These are phyloP conservation scores for Merodon equestris DNA, from an alignment of 2,888 invertebrate species.

Conservation along the genomic window DNA sequence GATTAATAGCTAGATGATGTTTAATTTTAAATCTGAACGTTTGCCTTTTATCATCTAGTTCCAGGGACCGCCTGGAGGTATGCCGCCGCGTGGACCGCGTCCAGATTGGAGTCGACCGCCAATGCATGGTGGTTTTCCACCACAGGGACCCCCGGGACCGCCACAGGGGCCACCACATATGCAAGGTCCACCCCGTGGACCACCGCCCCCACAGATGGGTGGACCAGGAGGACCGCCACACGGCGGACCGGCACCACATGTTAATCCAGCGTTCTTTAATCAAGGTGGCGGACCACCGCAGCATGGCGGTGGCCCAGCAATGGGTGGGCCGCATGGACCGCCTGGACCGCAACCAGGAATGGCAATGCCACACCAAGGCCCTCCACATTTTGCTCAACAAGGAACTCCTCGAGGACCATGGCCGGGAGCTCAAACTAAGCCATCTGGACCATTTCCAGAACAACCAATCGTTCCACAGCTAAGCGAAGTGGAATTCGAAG, in stretches of 20 bases:
- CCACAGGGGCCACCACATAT: constrained; percentile 86
- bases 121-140: constrained; percentile 84
- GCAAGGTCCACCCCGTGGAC: constrained; percentile 83
- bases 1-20: no score
- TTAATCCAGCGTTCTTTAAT: constrained; percentile 97
- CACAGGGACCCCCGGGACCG: constrained; percentile 80
- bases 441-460: constrained; percentile 77
- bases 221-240: constrained; percentile 80
- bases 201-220: constrained; percentile 80
- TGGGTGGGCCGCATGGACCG: constrained; percentile 81
- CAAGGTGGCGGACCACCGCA: constrained; percentile 80
- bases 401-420: constrained; percentile 86
- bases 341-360: constrained; percentile 79
- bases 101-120: constrained; percentile 89
- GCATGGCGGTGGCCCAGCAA: constrained; percentile 80
- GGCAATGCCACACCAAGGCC: constrained; percentile 81
- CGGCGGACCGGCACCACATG: constrained; percentile 93
- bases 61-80: constrained; percentile 79
- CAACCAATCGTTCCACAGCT: constrained; percentile 83
- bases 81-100: constrained; percentile 81
- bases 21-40: no score
- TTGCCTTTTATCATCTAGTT: constrained; percentile 72
- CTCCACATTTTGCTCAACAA: constrained; percentile 84
- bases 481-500: constrained; percentile 97
- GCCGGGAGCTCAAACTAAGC: constrained; percentile 80